These are phyloP conservation scores for Coendou prehensilis DNA, from an alignment of 2,797 vertebrate species.

Conservation along the genomic window DNA sequence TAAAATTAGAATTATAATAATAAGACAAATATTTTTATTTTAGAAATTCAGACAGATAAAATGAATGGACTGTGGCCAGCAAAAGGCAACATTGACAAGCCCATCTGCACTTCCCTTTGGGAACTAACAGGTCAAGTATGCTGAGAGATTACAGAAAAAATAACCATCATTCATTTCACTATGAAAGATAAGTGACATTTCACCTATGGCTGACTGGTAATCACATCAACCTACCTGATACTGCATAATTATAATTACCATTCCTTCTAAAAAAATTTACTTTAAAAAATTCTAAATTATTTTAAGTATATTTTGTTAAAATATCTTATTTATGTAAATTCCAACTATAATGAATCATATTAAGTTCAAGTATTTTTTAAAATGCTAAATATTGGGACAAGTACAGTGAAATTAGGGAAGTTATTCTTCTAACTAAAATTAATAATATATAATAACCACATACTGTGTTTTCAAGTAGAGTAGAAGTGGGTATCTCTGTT, in stretches of 20 bases:
- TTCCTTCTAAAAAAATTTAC: constrained; percentile 19
- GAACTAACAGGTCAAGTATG: neutral
- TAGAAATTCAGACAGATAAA: constrained; percentile 39
- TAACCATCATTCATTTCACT: neutral
- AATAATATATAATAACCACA: neutral
- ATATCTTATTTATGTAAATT: neutral
- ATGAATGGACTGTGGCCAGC: neutral
- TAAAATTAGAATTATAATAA: constrained; percentile 49
- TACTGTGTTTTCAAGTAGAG: neutral
- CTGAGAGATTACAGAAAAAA: neutral
- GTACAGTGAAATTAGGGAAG: neutral
- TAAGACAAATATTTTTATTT: constrained; percentile 14
- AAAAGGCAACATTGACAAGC: neutral
- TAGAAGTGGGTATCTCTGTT: neutral
- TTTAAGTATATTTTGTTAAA: neutral
- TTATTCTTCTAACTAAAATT: neutral
- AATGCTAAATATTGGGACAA: neutral
- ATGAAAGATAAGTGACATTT: neutral
- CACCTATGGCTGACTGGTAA: neutral
- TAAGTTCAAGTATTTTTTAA: neutral
- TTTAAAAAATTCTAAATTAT: neutral
- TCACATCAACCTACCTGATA: neutral
- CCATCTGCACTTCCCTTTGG: neutral
- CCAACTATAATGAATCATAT: neutral
- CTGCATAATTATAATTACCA: neutral